Evolutionary conservation across 2,888 invertebrate genomes (phyloP).

Genomic region (Drosophila mercatorum): DNA sequence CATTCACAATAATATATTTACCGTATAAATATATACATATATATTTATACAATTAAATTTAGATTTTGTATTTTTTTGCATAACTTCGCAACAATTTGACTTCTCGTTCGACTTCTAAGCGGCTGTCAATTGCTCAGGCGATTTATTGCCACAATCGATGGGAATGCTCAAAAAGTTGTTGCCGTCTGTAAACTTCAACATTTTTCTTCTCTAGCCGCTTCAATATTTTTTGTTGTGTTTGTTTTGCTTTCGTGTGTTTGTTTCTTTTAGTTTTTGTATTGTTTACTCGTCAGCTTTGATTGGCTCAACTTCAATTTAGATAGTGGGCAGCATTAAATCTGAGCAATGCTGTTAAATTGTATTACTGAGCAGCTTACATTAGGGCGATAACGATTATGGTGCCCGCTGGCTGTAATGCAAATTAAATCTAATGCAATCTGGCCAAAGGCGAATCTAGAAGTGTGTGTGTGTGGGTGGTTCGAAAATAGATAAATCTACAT

Average conservation of each 20-base stretch:
- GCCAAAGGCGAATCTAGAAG: constrained; percentile 8
- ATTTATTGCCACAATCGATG: constrained; percentile 50
- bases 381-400: constrained; percentile 26
- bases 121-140: constrained; percentile 44
- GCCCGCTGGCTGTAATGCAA: constrained; percentile 26
- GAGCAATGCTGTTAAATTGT: constrained; percentile 24
- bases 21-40: not conserved
- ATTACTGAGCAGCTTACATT: constrained; percentile 37
- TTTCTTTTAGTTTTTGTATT: constrained; percentile 11
- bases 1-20: not conserved
- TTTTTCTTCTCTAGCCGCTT: constrained; percentile 4
- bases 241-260: not conserved
- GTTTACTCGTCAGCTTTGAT: constrained; percentile 45
- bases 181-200: constrained; percentile 1
- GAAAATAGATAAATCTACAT: constrained; percentile 44
- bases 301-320: constrained; percentile 36
- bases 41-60: not conserved
- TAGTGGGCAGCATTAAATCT: constrained; percentile 29
- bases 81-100: not conserved
- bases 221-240: not conserved
- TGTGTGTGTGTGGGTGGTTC: constrained; percentile 22
- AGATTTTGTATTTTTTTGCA: not conserved
- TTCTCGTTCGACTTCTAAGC: not conserved
- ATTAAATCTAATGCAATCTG: constrained; percentile 54
- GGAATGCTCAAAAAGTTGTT: constrained; percentile 18